Evolutionary conservation across 2,113 vertebrate species (phyloP), one percentile per base, ranked within the genome.

Genomic region (Aleadryas rufinucha): DNA sequence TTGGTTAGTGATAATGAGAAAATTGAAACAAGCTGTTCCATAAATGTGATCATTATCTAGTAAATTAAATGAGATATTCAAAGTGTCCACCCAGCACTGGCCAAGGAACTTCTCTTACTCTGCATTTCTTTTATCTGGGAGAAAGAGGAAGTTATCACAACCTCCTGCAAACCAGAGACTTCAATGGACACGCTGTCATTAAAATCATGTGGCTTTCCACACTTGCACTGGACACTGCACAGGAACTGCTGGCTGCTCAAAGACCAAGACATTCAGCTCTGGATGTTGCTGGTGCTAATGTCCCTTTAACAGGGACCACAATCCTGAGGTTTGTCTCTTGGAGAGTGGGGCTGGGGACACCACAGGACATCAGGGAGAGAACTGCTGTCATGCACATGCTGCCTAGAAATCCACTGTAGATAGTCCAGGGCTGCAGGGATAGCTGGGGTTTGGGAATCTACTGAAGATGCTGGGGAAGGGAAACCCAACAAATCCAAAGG

Each of bases 51-150:
- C 76, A 89, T 93, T 94, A 97, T 96, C 94, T 95, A 63, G 49
- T 63, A 95, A 97, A 96, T 97, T 93, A 95, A 97, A 95, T 74
- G 90, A 90, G 90, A 86, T 86, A 75, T 87, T 96, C 81, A 70
- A 95, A 92, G 56, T 56, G 91, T 84, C 87, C 83, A 92, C 68
- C 91, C 85, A 87, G 44, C 91, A 92, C 80, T 71, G 65, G 88
- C 85, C 83, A 89, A 84, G 60, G 75, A 96, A 77, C 56, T 75
- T 80, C 74, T 93, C 87, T 84, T 83, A 60, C 42, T 71, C 57
- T 42, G 60, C 65, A 54, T 39, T 90, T 90, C 64, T 93, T 94
- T 84, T 66, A 89, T 95, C 66, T 89, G 71, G 35, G 60, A 87
- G 71, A 93, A 89, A 79, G 71, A 92, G 75, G 78, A 96, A 94